Percentiles rank a stretch among this genome's conserved stretches.
phyloP scores from a whole-genome alignment of 1,140 invertebrate genomes.

The Hycleus phaleratus region DNA sequence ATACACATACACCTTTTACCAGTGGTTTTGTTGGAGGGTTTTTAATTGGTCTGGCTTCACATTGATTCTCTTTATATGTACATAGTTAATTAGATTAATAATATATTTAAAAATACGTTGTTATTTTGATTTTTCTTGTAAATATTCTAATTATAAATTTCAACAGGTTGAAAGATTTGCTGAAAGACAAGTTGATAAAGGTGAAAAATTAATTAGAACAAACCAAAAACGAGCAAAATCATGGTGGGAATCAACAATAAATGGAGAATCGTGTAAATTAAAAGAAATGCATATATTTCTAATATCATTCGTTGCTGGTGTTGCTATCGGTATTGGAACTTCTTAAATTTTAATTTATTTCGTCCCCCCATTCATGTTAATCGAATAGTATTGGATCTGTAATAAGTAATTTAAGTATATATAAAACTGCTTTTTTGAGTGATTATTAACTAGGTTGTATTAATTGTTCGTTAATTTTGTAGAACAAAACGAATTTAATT shows the following conservation, averaged over 20 bases:
- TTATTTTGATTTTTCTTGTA: no score
- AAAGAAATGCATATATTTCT: conserved; percentile 70
- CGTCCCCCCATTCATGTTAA: no score
- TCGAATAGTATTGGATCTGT: no score
- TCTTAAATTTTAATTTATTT: conserved; percentile 16
- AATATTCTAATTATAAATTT: conserved; percentile 24
- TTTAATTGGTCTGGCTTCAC: conserved; percentile 48
- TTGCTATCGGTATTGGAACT: conserved; percentile 54
- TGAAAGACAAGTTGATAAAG: conserved; percentile 69
- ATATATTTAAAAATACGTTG: no score
- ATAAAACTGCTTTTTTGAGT: no score
- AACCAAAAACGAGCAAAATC: conserved; percentile 57
- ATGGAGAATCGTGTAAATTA: conserved; percentile 54
- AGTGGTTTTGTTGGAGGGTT: conserved; percentile 80
- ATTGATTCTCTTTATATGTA: conserved; percentile 2
- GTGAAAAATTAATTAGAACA: conserved; percentile 60
- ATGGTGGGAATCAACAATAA: conserved; percentile 59
- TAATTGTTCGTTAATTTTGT: no score
- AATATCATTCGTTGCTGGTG: conserved; percentile 62
- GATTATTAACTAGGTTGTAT: no score
- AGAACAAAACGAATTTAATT: no score
- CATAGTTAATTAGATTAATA: not conserved
- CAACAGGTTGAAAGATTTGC: conserved; percentile 67
- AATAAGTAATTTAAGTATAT: no score
- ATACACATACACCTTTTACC: conserved; percentile 67